Conservation (phyloP, 2,888 invertebrate genomes). For the Brachyptera risi region DNA sequence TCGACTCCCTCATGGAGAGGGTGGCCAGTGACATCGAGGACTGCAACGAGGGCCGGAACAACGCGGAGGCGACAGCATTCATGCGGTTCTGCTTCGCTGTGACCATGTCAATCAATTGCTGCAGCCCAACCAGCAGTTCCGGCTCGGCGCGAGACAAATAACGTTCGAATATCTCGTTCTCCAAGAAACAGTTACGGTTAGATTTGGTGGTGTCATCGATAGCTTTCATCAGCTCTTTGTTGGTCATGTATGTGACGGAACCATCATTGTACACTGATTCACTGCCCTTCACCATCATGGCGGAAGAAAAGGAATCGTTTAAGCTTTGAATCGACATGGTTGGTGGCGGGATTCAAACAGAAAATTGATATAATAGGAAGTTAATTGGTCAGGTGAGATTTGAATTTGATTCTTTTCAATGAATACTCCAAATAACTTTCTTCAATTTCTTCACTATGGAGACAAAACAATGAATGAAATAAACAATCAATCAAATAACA, state of each 20-base stretch:
- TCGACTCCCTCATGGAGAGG: background rate
- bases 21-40: background rate
- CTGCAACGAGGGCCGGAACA: background rate
- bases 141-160: background rate
- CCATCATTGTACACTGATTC: too few relatives aligned
- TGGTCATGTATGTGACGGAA: background rate
- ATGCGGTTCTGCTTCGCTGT: background rate
- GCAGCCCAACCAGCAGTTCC: background rate
- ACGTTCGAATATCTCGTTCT: background rate
- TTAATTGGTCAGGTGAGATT: too few relatives aligned
- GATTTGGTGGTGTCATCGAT: background rate
- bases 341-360: too few relatives aligned
- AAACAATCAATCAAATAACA: background rate
- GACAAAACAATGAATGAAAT: background rate
- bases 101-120: background rate
- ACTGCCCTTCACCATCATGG: too few relatives aligned
- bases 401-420: too few relatives aligned
- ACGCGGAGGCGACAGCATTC: background rate
- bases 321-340: too few relatives aligned
- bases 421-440: background rate
- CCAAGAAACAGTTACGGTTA: background rate
- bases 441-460: background rate
- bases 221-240: background rate
- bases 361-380: too few relatives aligned
- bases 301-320: too few relatives aligned